Base-by-base conservation (phyloP, 1,140 invertebrate genomes). In the Heliconius nattereri region DNA sequence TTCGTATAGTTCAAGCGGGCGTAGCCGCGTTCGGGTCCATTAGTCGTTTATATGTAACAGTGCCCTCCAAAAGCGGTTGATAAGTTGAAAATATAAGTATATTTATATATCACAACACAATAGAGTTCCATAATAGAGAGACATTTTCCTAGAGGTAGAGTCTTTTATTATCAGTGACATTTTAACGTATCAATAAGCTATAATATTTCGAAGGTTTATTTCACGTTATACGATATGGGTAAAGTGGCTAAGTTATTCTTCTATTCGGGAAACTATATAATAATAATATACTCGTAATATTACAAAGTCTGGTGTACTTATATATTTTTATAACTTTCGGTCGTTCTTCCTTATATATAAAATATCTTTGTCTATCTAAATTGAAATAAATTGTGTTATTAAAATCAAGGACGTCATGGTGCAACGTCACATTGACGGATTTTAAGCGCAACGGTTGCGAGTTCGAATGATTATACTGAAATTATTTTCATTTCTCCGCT, bases 101-200 rank as follows among this genome's bases (percentile, higher is more conserved):
- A n/a, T n/a, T n/a, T n/a, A 0, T 66, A 66, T 26, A 66, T 52
- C 19, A 20, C 23, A 66, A 66, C 23, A 66, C 60, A 66, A 66
- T 26, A 66, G 60, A 57, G 54, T 57, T 66, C 29, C 23, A 66
- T 66, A 26, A 66, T 66, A 66, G 60, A 66, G 20, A 23, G 60
- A 66, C 23, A 26, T 66, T 57, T 57, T 57, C 54, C 9, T 66
- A 66, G 60, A 26, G 60, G 23, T 16, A 66, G n/a, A 57, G 9
- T 7, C 60, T 26, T 66, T 66, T 66, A 66, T 66, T 66, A 66
- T 66, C 60, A 66, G 60, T 66, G 60, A 66, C 60, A 66, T 66
- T 66, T 66, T 66, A 66, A 66, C 60, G 60, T 66, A 66, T 66
- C 60, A 66, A 66, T 66, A 66, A 66, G 23, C 60, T 66, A 13